Percentiles rank a stretch among this genome's conserved stretches.
These are phyloP conservation scores for Diloba caeruleocephala DNA, from an alignment of 2,888 invertebrate genomes.

Conservation along the genomic window DNA sequence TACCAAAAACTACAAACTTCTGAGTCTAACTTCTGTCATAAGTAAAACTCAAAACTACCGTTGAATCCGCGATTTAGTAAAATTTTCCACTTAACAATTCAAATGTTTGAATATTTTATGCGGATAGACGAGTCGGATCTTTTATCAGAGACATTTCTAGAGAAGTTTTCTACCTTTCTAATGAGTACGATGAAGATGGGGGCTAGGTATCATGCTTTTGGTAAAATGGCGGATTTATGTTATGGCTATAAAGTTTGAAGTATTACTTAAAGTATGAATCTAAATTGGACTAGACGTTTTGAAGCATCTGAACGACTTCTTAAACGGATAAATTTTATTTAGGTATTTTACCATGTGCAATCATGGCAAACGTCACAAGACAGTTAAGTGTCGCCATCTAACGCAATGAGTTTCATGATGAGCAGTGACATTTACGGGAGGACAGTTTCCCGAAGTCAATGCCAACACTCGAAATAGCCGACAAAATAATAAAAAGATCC, in stretches of 20 bases:
- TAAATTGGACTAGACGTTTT: background rate
- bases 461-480: too few relatives aligned
- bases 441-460: too few relatives aligned
- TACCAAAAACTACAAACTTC: constrained; percentile 7
- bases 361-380: too few relatives aligned
- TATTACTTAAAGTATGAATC: constrained; percentile 1
- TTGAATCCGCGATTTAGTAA: constrained; percentile 12
- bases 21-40: constrained; percentile 1
- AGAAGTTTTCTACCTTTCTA: constrained; percentile 19
- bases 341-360: too few relatives aligned
- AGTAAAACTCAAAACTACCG: constrained; percentile 11
- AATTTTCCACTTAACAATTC: constrained; percentile 7
- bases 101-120: constrained; percentile 13
- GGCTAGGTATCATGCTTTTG: constrained; percentile 2
- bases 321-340: too few relatives aligned
- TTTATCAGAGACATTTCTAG: background rate
- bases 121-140: constrained; percentile 1
- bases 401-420: too few relatives aligned
- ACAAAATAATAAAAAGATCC: too few relatives aligned
- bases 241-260: constrained; percentile 29
- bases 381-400: too few relatives aligned
- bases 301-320: background rate
- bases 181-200: constrained; percentile 1
- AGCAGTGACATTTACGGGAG: too few relatives aligned
- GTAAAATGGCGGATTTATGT: constrained; percentile 22